Conservation (phyloP, 2,113 vertebrate genomes). For the Brachypteracias leptosomus region DNA sequence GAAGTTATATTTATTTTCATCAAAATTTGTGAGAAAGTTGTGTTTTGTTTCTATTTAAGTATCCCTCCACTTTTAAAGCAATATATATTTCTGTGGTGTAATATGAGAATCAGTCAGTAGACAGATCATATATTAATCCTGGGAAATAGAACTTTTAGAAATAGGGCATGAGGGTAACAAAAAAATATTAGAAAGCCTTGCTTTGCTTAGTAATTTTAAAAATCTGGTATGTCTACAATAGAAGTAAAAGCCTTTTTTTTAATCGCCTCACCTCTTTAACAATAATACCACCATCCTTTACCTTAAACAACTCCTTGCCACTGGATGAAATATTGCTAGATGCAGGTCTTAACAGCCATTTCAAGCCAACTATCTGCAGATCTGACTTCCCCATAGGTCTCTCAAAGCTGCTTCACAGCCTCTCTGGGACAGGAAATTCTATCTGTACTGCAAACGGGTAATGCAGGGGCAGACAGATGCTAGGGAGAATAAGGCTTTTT, state of each 20-base stretch:
- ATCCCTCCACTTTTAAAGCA: not conserved
- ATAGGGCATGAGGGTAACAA: not conserved
- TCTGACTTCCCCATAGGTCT: not conserved
- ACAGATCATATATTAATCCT: not conserved
- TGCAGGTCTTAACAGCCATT: not conserved
- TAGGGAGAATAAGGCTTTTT: not conserved
- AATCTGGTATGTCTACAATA: not conserved
- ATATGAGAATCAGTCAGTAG: not conserved
- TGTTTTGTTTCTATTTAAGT: not conserved
- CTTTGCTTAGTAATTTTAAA: not conserved
- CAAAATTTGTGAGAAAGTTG: not conserved
- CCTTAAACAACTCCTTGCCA: not conserved
- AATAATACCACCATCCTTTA: not conserved
- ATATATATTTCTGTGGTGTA: not conserved
- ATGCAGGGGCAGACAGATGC: not conserved
- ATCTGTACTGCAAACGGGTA: not conserved
- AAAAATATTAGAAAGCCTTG: not conserved
- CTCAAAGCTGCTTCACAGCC: not conserved
- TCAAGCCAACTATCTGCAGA: not conserved
- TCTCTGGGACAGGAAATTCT: not conserved
- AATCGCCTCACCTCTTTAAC: fast-evolving
- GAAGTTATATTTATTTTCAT: not conserved
- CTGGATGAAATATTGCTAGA: not conserved
- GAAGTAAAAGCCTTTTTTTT: not conserved
- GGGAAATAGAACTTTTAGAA: not conserved